Evolutionary conservation across 2,888 invertebrate genomes (phyloP).

Genomic region (Mycalesis mineus): DNA sequence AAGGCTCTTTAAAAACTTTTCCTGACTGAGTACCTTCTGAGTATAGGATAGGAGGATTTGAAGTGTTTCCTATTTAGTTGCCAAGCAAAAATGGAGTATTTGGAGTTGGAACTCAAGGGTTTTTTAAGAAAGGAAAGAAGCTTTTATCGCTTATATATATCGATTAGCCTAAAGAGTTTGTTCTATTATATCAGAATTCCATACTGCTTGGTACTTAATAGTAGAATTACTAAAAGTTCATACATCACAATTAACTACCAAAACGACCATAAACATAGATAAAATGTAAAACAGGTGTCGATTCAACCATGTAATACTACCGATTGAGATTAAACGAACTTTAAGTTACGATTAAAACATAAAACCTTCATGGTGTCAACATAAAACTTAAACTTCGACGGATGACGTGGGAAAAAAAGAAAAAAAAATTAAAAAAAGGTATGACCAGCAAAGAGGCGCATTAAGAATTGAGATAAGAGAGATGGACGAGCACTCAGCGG

Average conservation of each 20-base stretch:
- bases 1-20: background rate
- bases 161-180: too few species aligned
- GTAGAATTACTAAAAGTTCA: slow-evolving; percentile 7
- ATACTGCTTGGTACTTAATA: background rate
- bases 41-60: too few species aligned
- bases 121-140: too few species aligned
- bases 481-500: slow-evolving; percentile 76
- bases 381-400: slow-evolving; percentile 69
- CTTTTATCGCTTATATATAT: too few species aligned
- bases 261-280: slow-evolving; percentile 55
- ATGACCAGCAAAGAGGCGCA: slow-evolving; percentile 74
- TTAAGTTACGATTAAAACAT: slow-evolving; percentile 74
- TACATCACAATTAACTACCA: slow-evolving; percentile 12
- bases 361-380: slow-evolving; percentile 74
- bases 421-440: slow-evolving; percentile 61
- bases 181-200: too few species aligned
- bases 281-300: slow-evolving; percentile 43
- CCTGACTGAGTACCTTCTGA: too few species aligned
- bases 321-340: slow-evolving; percentile 54
- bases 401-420: slow-evolving; percentile 62
- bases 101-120: too few species aligned
- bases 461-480: slow-evolving; percentile 77
- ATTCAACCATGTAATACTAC: slow-evolving; percentile 47
- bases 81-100: too few species aligned
- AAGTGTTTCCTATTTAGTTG: too few species aligned